Evolutionary conservation across 2,888 invertebrate genomes (phyloP).

Genomic region (Drosophila quinaria): DNA sequence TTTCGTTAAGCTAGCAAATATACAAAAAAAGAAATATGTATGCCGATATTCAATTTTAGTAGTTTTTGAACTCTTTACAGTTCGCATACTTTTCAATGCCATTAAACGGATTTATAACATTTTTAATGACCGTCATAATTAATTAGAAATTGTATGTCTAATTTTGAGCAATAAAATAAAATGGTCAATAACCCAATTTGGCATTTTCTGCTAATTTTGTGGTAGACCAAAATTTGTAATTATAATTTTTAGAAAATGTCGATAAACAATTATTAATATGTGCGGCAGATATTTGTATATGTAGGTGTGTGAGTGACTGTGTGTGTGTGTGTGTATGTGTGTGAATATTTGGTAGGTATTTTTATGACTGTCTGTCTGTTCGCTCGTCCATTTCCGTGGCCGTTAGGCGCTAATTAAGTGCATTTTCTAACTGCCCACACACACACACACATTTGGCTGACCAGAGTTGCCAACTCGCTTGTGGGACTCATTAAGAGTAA

Average conservation of each 20-base stretch:
- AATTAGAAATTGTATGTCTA: background rate
- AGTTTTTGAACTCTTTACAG: background rate
- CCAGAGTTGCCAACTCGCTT: slow-evolving; percentile 34
- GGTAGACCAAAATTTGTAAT: slow-evolving; percentile 18
- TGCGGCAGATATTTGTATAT: slow-evolving; percentile 30
- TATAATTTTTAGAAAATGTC: slow-evolving; percentile 13
- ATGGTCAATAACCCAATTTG: background rate
- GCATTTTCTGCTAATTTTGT: slow-evolving; percentile 19
- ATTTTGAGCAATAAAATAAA: background rate
- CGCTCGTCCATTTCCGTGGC: slow-evolving; percentile 15
- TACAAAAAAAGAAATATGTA: background rate
- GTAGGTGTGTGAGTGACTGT: slow-evolving; percentile 1
- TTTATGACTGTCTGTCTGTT: slow-evolving; percentile 58
- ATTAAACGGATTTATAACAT: background rate
- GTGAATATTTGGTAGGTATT: slow-evolving; percentile 49
- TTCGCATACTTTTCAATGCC: background rate
- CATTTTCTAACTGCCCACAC: slow-evolving; percentile 50
- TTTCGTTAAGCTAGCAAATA: background rate
- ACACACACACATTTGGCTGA: slow-evolving; percentile 24
- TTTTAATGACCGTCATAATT: background rate
- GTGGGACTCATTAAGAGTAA: slow-evolving; percentile 58
- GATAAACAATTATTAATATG: slow-evolving; percentile 47
- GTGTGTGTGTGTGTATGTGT: slow-evolving; percentile 24
- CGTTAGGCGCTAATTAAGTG: slow-evolving; percentile 53
- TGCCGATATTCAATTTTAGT: background rate